phyloP scores from a whole-genome alignment of 1,140 invertebrate genomes.

The Pollicipes pollicipes region DNA sequence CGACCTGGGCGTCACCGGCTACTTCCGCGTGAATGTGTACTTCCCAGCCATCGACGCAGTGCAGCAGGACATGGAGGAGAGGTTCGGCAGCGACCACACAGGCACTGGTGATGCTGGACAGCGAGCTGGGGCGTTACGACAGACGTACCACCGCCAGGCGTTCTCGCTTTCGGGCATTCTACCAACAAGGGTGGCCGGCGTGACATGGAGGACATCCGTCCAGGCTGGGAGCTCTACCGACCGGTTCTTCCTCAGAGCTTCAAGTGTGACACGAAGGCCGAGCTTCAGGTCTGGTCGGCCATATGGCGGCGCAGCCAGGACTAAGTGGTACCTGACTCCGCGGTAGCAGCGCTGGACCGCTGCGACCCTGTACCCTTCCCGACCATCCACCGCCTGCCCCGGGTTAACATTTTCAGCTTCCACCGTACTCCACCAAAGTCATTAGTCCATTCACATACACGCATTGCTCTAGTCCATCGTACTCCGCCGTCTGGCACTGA shows the following conservation, averaged over 20 bases:
- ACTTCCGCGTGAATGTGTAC: not conserved
- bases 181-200: not conserved
- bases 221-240: not conserved
- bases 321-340: not conserved
- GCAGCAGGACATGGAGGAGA: not conserved
- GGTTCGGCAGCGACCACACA: not conserved
- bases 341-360: not conserved
- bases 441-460: too few relatives aligned
- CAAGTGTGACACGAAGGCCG: not conserved
- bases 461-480: too few relatives aligned
- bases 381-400: not conserved
- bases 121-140: not conserved
- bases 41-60: not conserved
- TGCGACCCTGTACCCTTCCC: not conserved
- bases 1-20: not conserved
- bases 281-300: not conserved
- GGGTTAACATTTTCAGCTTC: not conserved
- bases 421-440: too few relatives aligned
- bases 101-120: not conserved
- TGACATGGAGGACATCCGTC: not conserved
- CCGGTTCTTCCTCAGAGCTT: not conserved
- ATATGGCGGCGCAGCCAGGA: not conserved
- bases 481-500: too few relatives aligned
- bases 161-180: not conserved
- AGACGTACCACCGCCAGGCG: not conserved